Percentiles rank a stretch among this genome's conserved stretches.
phyloP scores from a whole-genome alignment of 1,140 invertebrate genomes.

The Holotrichia oblita region DNA sequence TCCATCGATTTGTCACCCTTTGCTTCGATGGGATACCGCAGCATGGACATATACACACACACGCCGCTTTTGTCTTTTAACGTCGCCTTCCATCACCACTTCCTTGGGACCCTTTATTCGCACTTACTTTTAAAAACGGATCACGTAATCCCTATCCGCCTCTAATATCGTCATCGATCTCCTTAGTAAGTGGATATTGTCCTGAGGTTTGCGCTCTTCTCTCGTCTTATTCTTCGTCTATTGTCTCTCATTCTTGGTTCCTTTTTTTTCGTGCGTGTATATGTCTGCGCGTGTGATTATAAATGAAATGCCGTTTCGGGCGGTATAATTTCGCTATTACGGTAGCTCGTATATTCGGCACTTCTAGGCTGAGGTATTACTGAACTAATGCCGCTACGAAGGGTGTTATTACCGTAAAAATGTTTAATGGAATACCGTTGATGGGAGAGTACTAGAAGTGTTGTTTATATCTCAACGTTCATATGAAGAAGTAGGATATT shows the following conservation, averaged over 20 bases:
- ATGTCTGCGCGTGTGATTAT: not conserved
- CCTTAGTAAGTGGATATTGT: conserved; percentile 22
- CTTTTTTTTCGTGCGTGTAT: not conserved
- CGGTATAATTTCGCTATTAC: conserved; percentile 23
- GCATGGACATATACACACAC: not conserved
- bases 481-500: too few species aligned
- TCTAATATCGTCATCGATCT: conserved; percentile 23
- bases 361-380: not conserved
- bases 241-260: not conserved
- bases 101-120: not conserved
- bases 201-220: conserved; percentile 20
- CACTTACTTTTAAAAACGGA: conserved; percentile 6
- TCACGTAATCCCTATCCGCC: conserved; percentile 27
- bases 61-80: not conserved
- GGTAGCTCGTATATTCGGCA: conserved; percentile 3
- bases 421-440: not conserved
- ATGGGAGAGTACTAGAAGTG: too few species aligned
- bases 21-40: not conserved
- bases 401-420: not conserved
- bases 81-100: not conserved
- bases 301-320: not conserved
- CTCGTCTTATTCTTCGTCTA: not conserved
- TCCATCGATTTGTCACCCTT: not conserved
- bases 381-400: not conserved
- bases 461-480: too few species aligned